phyloP scores from a whole-genome alignment of 2,797 vertebrate species.

The Mormyrus proboscirostris region DNA sequence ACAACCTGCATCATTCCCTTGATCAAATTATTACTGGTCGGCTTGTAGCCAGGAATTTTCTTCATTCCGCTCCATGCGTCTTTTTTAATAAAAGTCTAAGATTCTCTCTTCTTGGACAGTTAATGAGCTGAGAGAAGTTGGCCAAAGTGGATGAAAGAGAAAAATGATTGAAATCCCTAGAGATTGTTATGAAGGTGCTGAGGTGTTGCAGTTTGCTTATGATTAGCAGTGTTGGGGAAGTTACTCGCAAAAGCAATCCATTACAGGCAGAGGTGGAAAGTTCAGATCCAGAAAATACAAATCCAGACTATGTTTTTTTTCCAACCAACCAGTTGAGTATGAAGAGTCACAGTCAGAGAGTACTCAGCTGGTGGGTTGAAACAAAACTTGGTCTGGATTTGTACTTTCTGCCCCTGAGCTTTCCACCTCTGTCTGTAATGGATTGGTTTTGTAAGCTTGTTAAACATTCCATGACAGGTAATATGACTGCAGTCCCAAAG shows the following conservation, averaged over 20 bases:
- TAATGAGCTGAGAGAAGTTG: background rate
- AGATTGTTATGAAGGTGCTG: background rate
- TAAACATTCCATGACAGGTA: background rate
- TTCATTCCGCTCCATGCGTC: background rate
- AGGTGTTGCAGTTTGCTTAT: background rate
- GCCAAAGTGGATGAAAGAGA: background rate
- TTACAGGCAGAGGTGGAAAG: background rate
- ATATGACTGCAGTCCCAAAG: background rate
- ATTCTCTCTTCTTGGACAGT: background rate
- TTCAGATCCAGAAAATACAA: background rate
- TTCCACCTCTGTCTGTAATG: background rate
- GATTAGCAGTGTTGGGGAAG: background rate
- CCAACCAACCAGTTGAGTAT: background rate
- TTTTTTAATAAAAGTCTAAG: background rate
- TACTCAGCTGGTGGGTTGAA: background rate
- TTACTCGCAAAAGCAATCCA: background rate
- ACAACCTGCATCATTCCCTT: background rate
- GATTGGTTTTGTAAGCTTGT: background rate
- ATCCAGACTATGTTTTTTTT: background rate
- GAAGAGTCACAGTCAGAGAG: background rate
- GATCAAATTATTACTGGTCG: background rate
- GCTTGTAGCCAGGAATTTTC: constrained; percentile 1
- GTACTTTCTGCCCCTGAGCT: background rate
- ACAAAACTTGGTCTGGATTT: background rate
- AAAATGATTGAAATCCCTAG: background rate